Evolutionary conservation across 2,888 invertebrate species (phyloP), one percentile per base, ranked within the genome.

Genomic region (Cerastoderma edule): DNA sequence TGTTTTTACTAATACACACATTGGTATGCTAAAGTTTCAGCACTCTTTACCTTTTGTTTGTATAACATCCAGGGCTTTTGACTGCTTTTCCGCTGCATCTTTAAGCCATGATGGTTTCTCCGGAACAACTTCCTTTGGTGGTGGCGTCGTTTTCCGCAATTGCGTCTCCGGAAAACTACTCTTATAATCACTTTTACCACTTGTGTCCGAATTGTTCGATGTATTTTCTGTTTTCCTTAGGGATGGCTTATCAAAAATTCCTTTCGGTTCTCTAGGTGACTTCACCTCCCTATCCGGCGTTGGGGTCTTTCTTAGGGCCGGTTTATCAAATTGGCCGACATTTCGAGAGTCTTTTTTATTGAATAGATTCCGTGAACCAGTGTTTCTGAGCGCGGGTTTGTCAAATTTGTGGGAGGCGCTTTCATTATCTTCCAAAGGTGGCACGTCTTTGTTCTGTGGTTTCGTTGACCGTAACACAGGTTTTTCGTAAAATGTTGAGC

Each of bases 211-310:
- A n/a, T 27, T 39, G 24, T 16, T 60, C 2, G 22, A 16, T 30
- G 57, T 28, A 53, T 44, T 32, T 22, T 75, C 75, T 10, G 78
- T 75, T 60, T 77, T 80, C 54, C 79, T 65, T 30, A 84, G 53
- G 2, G 67, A 71, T 8, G 85, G 83, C 28, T 75, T 71, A 74
- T 83, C 82, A 85, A 85, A 85, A n/a, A 44, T 75, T 53, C 78
- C 78, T 70, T 83, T 85, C 3, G 68, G 64, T 54, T 83, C 83
- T 5, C 16, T 0, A 6, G 39, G 10, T 22, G 28, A 32, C 48
- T 75, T 79, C 22, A 67, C 56, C 50, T 79, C 79, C 46, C 72
- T 79, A 64, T 79, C 79, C 2, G 79, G 79, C 19, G 79, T 75
- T 22, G 79, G 72, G 27, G 72, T 79, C 67, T 73, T 76, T 66